These are phyloP conservation scores for Apoda limacodes DNA, from an alignment of 2,888 invertebrate genomes.

Conservation along the genomic window DNA sequence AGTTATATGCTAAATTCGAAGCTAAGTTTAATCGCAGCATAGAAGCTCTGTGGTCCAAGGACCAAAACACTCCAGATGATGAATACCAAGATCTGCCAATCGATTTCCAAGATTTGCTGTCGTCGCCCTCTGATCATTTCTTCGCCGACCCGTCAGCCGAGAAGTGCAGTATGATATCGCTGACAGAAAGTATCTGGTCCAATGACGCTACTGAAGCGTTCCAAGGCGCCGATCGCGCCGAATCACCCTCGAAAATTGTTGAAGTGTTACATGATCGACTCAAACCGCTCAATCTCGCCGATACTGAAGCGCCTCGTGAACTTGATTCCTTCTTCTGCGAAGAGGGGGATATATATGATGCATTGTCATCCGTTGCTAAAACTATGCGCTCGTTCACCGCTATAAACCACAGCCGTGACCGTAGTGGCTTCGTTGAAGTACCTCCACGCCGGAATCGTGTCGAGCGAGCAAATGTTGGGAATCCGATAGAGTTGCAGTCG, in stretches of 20 bases:
- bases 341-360: slow-evolving; percentile 48
- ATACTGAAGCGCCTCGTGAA: slow-evolving; percentile 24
- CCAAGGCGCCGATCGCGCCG: slow-evolving; percentile 23
- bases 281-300: slow-evolving; percentile 36
- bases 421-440: slow-evolving; percentile 75
- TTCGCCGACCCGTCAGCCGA: slow-evolving; percentile 51
- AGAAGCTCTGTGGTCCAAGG: slow-evolving; percentile 75
- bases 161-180: slow-evolving; percentile 40
- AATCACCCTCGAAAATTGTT: slow-evolving; percentile 29
- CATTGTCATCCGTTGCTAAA: slow-evolving; percentile 42
- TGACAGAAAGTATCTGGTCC: slow-evolving; percentile 48
- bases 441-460: slow-evolving; percentile 31
- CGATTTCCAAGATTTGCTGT: slow-evolving; percentile 69
- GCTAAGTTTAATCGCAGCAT: slow-evolving; percentile 77
- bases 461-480: slow-evolving; percentile 15
- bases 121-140: slow-evolving; percentile 67
- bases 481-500: too few species aligned
- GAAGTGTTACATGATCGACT: slow-evolving; percentile 37
- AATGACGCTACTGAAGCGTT: slow-evolving; percentile 28
- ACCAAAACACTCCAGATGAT: slow-evolving; percentile 61
- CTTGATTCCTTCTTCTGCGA: slow-evolving; percentile 46
- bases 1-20: slow-evolving; percentile 70
- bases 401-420: slow-evolving; percentile 72
- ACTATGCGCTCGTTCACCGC: slow-evolving; percentile 66
- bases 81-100: slow-evolving; percentile 73